Evolutionary conservation across 2,888 invertebrate genomes (phyloP).

Genomic region (Volucella zonaria): DNA sequence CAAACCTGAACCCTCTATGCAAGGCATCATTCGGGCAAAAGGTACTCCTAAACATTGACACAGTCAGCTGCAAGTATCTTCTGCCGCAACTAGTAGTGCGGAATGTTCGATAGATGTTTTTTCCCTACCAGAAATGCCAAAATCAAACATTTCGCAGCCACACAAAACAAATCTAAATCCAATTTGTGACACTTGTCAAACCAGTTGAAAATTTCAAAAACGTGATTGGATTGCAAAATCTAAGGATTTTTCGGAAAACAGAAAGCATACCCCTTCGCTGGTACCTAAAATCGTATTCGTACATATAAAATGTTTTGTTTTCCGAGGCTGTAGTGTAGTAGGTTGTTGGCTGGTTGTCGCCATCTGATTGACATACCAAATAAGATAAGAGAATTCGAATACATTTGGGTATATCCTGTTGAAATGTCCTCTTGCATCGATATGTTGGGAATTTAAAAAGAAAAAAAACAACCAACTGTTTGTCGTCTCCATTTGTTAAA

Average conservation of each 20-base stretch:
- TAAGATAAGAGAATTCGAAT: conserved; percentile 61
- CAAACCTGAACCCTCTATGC: too few species aligned
- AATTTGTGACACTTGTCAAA: conserved; percentile 74
- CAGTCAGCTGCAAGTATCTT: not conserved
- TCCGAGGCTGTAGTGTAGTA: not conserved
- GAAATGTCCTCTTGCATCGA: conserved; percentile 47
- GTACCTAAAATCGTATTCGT: not conserved
- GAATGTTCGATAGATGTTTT: conserved; percentile 6
- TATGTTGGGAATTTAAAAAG: conserved; percentile 52
- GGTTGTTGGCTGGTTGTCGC: conserved; percentile 13
- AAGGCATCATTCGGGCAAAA: too few species aligned
- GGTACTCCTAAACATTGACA: too few species aligned
- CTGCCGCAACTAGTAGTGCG: conserved; percentile 47
- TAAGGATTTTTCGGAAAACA: conserved; percentile 31
- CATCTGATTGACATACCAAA: conserved; percentile 59
- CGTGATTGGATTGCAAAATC: conserved; percentile 67
- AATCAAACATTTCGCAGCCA: conserved; percentile 69
- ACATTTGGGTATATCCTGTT: conserved; percentile 50
- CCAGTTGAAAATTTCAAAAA: conserved; percentile 70
- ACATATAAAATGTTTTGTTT: conserved; percentile 33
- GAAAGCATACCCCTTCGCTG: too few species aligned
- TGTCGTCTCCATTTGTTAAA: conserved; percentile 42
- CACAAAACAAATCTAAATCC: conserved; percentile 72
- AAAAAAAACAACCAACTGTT: conserved; percentile 17
- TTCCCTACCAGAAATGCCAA: conserved; percentile 52